Evolutionary conservation across 2,888 invertebrate species (phyloP), one percentile per base, ranked within the genome.

Genomic region (Teleogryllus oceanicus): DNA sequence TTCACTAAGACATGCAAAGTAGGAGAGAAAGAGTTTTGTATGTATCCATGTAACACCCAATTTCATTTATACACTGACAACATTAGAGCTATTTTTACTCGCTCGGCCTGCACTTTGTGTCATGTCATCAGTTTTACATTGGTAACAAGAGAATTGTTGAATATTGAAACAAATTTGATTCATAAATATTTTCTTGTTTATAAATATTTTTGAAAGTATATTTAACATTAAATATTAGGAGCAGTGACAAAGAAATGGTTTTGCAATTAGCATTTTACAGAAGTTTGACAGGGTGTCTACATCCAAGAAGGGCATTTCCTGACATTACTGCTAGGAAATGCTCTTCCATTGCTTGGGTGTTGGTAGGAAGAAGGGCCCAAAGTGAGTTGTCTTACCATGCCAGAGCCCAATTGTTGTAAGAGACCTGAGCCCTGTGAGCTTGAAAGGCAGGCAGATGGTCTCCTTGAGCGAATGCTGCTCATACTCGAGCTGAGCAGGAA

Each of bases 361-460:
- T 82, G 82, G 80, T 80, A 82, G 88, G 90, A 91, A 86, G 90
- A 89, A 86, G 91, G 90, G 88, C 91, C 90, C 84, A 87, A 86
- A 86, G 92, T 92, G 82, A 92, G 90, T 89, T 92, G 93, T 91
- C 95, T 95, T 94, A 96, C 96, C 94, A 96, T 94, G 91, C 95
- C 96, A 88, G 94, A 93, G 91, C 96, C 95, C 87, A 96, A 90
- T 88, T 96, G 96, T 86, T 96, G 96, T 84, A 96, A 89, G 82
- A 96, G 89, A 83, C 94, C 94, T 83, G 93, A 91, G 85, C 93
- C 93, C 85, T 91, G 92, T 79, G 92, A 92, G 80, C 90, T 88
- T 86, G 93, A 92, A 83, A 93, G 88, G 85, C 92, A 92, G 85
- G 94, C 89, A 85, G 94, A 92, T 78, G 92, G 92, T 80, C 94